Evolutionary conservation across 1,140 invertebrate genomes (phyloP).

Genomic region (Rhizoglyphus robini): DNA sequence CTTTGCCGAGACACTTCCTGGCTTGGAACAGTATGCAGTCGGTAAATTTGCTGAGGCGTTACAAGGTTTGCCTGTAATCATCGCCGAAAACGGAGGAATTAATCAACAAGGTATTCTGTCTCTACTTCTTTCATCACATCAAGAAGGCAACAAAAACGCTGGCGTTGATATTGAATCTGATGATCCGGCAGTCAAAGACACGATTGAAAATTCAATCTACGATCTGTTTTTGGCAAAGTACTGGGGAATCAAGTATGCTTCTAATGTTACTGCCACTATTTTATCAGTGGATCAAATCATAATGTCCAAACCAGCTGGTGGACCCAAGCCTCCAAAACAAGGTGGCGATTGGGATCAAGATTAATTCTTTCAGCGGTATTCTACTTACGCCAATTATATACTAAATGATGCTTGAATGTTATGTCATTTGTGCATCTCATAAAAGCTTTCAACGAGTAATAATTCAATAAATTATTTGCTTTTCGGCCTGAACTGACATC

Average conservation of each 20-base stretch:
- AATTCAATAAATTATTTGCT: too few species aligned
- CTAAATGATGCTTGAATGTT: too few species aligned
- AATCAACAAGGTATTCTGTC: conserved; percentile 75
- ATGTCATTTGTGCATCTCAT: too few species aligned
- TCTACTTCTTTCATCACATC: conserved; percentile 79
- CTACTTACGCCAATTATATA: too few species aligned
- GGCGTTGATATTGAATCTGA: conserved; percentile 74
- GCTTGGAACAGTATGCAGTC: conserved; percentile 92
- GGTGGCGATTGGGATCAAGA: conserved; percentile 49
- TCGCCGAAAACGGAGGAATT: conserved; percentile 86
- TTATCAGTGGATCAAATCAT: conserved; percentile 93
- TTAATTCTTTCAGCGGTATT: too few species aligned
- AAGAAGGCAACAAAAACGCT: conserved; percentile 61
- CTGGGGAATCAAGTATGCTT: conserved; percentile 91
- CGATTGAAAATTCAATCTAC: conserved; percentile 55
- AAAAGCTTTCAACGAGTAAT: too few species aligned
- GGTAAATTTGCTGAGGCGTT: conserved; percentile 84
- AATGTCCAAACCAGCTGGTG: conserved; percentile 92
- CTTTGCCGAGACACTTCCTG: conserved; percentile 78
- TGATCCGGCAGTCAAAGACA: conserved; percentile 51
- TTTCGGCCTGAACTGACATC: too few species aligned
- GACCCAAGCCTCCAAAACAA: conserved; percentile 60
- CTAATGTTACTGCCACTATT: conserved; percentile 78
- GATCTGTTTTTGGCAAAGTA: conserved; percentile 77
- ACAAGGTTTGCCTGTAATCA: conserved; percentile 73